Percentiles rank a stretch among this genome's conserved stretches.
Conservation (phyloP, 2,113 vertebrate genomes). For the Cyrtonyx montezumae region DNA sequence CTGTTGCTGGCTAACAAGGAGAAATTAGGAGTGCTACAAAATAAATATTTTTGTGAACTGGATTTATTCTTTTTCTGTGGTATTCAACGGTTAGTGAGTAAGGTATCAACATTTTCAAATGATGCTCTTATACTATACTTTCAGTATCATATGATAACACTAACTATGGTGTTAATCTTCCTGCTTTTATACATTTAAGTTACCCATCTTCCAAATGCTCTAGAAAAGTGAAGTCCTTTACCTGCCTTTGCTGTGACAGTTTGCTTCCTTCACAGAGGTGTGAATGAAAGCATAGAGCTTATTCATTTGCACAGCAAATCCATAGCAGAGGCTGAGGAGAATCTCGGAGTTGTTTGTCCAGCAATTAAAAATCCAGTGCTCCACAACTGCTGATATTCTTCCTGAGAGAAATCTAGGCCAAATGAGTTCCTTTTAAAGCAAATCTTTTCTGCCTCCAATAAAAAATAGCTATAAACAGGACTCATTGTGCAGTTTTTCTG, state of each 20-base stretch:
- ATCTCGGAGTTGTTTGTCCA: not conserved
- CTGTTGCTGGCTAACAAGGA: not conserved
- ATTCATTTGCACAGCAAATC: not conserved
- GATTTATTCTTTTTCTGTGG: not conserved
- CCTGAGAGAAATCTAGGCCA: not conserved
- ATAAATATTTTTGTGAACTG: not conserved
- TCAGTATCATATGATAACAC: not conserved
- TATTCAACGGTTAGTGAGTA: not conserved
- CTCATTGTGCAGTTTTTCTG: not conserved
- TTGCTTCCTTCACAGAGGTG: not conserved
- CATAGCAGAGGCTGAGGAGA: not conserved
- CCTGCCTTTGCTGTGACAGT: not conserved
- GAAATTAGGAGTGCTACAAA: not conserved
- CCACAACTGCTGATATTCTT: slow-evolving; percentile 17
- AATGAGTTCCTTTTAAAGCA: not conserved
- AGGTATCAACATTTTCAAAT: not conserved
- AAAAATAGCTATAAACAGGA: slow-evolving; percentile 27
- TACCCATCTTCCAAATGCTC: too few species aligned
- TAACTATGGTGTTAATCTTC: not conserved
- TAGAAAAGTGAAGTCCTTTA: not conserved
- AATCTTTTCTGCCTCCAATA: slow-evolving; percentile 20
- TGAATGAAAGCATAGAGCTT: not conserved
- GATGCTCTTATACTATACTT: not conserved
- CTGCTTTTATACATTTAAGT: not conserved
- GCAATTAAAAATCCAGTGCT: slow-evolving; percentile 18